Base-by-base conservation (phyloP, 2,888 invertebrate species). In the Leucania comma region DNA sequence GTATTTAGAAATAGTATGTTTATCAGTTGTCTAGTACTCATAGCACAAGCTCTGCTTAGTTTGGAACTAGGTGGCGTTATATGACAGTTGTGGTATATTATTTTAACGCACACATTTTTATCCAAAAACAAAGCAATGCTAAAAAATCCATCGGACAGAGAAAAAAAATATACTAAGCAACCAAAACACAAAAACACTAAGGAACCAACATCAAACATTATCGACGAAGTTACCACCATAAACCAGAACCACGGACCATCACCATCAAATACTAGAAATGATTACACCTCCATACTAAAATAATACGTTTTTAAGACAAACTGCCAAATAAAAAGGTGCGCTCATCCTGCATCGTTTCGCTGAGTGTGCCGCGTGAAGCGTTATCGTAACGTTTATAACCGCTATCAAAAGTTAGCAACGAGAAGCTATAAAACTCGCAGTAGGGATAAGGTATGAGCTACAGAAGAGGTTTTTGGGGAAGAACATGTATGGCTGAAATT, bases 361-460 rank as follows among this genome's bases (percentile, higher is more conserved):
- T 76, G 81, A 75, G 75, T 76, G 73, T 65, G 67, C 82, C 81
- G 73, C 80, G 83, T 72, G 83, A 82, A 88, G 86, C 88, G 88
- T 86, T 90, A 89, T 88, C 90, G 89, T 92, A 90, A 92, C 88
- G 85, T 92, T 94, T 92, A 93, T 88, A 88, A 86, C 89, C 66
- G 83, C 85, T 86, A 90, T 93, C 88, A 92, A 91, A 91, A 89
- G 87, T 88, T 89, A 87, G 83, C 86, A 75, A 82, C 73, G 75
- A 86, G 85, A 75, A 81, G 72, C 81, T 84, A 79, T 91, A 88
- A 90, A 92, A 78, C 63, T 54, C 69, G 63, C 77, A 75, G 76
- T 70, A 75, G 60, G 68, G 75, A 61, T 72, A 64, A 67, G 56
- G 72, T 73, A 68, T 54, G 61, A 61, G 70, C 46, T 62, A 63